A percentile compares a stretch with the other conserved stretches of the same genome.
These are phyloP conservation scores for Heliconius cydno DNA, from an alignment of 2,888 invertebrate genomes.

Conservation along the genomic window DNA sequence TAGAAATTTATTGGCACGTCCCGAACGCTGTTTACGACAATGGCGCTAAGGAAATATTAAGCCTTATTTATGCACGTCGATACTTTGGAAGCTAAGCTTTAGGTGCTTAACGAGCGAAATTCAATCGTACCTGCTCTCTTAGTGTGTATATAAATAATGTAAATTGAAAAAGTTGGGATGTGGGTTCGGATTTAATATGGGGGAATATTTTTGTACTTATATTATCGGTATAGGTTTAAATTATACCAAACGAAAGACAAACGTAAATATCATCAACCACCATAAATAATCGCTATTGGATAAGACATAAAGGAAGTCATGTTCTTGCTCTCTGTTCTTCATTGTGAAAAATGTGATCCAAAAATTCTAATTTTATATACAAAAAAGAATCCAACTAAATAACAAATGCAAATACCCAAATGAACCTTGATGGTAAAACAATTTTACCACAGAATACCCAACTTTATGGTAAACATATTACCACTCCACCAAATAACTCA, in stretches of 20 bases:
- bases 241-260: not conserved
- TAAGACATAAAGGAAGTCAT: no score
- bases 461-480: not conserved
- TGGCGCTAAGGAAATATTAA: conserved; percentile 25
- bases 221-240: no score
- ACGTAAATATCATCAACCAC: not conserved
- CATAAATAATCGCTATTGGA: not conserved
- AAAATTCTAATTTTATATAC: no score
- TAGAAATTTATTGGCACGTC: conserved; percentile 37
- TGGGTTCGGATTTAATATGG: not conserved
- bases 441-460: not conserved
- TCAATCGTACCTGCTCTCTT: not conserved
- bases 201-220: not conserved
- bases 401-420: no score
- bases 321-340: no score
- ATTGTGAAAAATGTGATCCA: no score
- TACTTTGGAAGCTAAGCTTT: conserved; percentile 5
- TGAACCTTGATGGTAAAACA: no score
- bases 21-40: conserved; percentile 31
- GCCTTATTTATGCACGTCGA: conserved; percentile 29
- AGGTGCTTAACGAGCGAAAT: conserved; percentile 17
- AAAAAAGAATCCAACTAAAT: no score
- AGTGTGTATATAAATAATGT: not conserved
- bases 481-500: not conserved
- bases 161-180: not conserved